Percentiles rank a stretch among this genome's conserved stretches.
phyloP scores from a whole-genome alignment of 2,113 vertebrate species.

The Esox niger region DNA sequence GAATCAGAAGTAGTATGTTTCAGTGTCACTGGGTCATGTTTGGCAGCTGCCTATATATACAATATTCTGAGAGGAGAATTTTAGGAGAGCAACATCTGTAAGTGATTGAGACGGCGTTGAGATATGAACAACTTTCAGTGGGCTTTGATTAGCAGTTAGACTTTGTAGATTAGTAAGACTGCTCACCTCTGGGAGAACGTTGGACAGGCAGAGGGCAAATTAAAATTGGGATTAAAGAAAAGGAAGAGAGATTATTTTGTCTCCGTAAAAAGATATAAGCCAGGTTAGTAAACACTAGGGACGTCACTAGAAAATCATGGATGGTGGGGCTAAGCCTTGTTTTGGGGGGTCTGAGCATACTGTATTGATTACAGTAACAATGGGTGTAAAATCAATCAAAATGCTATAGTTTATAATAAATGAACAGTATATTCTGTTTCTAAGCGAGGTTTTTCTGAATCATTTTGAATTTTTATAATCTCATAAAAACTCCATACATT shows the following conservation, averaged over 20 bases:
- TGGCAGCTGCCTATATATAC: constrained; percentile 57
- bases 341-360: too few relatives aligned
- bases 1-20: constrained; percentile 58
- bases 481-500: too few relatives aligned
- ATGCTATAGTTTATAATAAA: too few relatives aligned
- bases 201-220: constrained; percentile 15
- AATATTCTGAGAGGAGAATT: constrained; percentile 33
- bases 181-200: constrained; percentile 26
- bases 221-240: not conserved
- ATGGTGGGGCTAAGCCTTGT: too few relatives aligned
- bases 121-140: constrained; percentile 30
- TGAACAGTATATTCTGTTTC: too few relatives aligned
- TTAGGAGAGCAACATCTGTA: constrained; percentile 62
- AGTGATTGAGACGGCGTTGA: constrained; percentile 50
- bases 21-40: constrained; percentile 56
- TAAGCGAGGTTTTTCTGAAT: too few relatives aligned
- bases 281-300: constrained; percentile 46
- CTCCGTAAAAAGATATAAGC: constrained; percentile 47
- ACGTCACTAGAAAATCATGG: too few relatives aligned
- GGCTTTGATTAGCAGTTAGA: constrained; percentile 36
- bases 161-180: constrained; percentile 30
- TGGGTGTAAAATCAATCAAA: too few relatives aligned
- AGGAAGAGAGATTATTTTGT: constrained; percentile 52
- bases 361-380: too few relatives aligned
- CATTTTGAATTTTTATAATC: too few relatives aligned